These are phyloP conservation scores for Pseudorhombus dupliciocellatus DNA, from an alignment of 2,113 vertebrate genomes.

Conservation along the genomic window DNA sequence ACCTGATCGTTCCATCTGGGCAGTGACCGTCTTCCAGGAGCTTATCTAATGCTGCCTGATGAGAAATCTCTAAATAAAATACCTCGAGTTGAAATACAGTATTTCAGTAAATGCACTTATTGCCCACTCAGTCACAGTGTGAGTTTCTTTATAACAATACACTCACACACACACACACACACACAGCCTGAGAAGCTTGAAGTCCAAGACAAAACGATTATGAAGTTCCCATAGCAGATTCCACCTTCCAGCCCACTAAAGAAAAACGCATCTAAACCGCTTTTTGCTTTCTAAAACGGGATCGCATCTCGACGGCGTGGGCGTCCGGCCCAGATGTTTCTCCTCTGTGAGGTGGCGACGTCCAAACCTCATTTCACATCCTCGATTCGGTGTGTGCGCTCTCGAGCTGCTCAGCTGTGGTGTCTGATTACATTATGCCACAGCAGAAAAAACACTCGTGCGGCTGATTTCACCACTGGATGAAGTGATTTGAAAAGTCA, in stretches of 20 bases:
- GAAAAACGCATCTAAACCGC: background rate
- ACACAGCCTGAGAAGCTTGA: constrained; percentile 7
- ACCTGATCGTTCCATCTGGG: too few species aligned
- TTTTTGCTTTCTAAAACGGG: background rate
- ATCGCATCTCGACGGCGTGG: background rate
- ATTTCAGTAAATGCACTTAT: background rate
- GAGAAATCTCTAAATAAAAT: background rate
- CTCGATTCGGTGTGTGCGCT: background rate
- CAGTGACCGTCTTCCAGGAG: background rate
- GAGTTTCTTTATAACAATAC: background rate
- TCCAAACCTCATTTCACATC: constrained; percentile 10
- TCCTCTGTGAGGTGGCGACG: too few species aligned
- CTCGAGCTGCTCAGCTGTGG: constrained; percentile 7
- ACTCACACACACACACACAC: background rate
- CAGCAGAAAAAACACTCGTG: background rate
- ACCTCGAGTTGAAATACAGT: background rate
- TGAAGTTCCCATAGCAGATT: background rate
- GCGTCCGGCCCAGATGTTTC: background rate
- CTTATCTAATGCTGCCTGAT: background rate
- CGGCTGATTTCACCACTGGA: background rate
- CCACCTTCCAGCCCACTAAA: background rate
- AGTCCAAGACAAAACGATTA: constrained; percentile 21
- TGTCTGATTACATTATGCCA: constrained; percentile 27
- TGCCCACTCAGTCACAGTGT: background rate
- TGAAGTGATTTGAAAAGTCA: background rate